Evolutionary conservation across 2,888 invertebrate genomes (phyloP), one percentile per base, ranked within the genome.

Genomic region (Acrobasis consociella): DNA sequence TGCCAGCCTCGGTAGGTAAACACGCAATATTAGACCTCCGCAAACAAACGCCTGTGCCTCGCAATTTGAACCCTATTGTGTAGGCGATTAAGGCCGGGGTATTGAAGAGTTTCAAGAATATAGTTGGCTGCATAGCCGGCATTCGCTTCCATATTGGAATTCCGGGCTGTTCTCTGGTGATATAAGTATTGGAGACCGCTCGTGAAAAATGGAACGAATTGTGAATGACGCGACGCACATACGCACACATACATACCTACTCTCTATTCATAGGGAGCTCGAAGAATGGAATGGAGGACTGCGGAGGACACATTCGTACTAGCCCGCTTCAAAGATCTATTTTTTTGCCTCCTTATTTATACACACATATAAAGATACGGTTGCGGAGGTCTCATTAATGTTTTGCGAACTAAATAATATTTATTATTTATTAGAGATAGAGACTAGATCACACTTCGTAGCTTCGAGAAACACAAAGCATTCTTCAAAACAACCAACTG

Each of bases 121-220:
- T 65, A 70, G 69, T 69, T 69, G 64, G 67, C 62, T 69, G 71
- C 68, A 63, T 72, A 62, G 62, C 60, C 71, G 74, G 73, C 67
- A 76, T 78, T 68, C 67, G 68, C 70, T 64, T 62, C 9, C 70
- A 74, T 80, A 80, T 77, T 81, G 76, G 74, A 80, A 81, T 81
- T 78, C 80, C 72, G 72, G 22, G 55, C 11, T 53, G 46, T 62
- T 62, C 16, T 49, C 42, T 55, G 53, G 42, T 42, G 15, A 61
- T 53, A 53, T 53, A 38, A 38, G 55, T 49, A 38, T 49, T 37
- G 11, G 38, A 37, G 31, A 49, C 31, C 17, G 60, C 5, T 53
- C 16, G 52, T 9, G 46, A 52, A 61, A 58, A 60, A 51, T 60
- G 60, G 38, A 16, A 50, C 50, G 50, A 50, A 50, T 22, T 39